A percentile compares a stretch with the other conserved stretches of the same genome.
Evolutionary conservation across 2,888 invertebrate genomes (phyloP).

Genomic region (Megalurothrips usitatus): DNA sequence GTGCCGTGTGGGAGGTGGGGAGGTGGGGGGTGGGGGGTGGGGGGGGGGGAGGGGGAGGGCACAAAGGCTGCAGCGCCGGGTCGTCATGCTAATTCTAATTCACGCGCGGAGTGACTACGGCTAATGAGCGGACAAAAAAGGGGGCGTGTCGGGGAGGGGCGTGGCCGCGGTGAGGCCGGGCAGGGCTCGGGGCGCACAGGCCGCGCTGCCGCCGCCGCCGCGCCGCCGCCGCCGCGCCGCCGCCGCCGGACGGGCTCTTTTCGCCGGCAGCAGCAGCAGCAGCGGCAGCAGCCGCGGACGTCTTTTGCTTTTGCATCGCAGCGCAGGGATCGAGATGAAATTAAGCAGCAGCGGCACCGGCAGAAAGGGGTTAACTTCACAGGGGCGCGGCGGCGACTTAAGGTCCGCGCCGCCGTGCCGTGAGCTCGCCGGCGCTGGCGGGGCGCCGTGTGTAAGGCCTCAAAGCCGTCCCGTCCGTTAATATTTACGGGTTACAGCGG

Average conservation of each 20-base stretch:
- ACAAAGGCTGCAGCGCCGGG: not conserved
- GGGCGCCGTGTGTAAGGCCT: not conserved
- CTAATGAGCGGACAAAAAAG: too few species aligned
- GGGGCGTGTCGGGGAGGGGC: too few species aligned
- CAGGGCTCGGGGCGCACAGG: too few species aligned
- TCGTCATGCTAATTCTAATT: too few species aligned
- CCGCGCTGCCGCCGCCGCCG: too few species aligned
- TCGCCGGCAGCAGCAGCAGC: too few species aligned
- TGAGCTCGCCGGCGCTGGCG: not conserved
- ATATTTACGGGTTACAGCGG: not conserved
- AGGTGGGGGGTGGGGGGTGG: too few species aligned
- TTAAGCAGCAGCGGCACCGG: not conserved
- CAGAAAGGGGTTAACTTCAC: conserved; percentile 28
- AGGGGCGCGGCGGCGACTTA: not conserved
- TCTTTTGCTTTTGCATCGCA: not conserved
- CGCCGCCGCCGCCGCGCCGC: too few species aligned
- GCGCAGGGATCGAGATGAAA: not conserved
- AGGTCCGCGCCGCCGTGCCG: not conserved
- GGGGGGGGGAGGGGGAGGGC: conserved; percentile 2
- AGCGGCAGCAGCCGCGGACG: too few species aligned
- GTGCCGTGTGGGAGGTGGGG: not conserved
- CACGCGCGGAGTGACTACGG: too few species aligned
- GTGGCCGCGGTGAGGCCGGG: too few species aligned
- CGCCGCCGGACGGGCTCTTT: too few species aligned
- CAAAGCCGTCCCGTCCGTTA: conserved; percentile 1